Evolutionary conservation across 2,797 vertebrate species (phyloP).

Genomic region (Bovichtus variegatus): DNA sequence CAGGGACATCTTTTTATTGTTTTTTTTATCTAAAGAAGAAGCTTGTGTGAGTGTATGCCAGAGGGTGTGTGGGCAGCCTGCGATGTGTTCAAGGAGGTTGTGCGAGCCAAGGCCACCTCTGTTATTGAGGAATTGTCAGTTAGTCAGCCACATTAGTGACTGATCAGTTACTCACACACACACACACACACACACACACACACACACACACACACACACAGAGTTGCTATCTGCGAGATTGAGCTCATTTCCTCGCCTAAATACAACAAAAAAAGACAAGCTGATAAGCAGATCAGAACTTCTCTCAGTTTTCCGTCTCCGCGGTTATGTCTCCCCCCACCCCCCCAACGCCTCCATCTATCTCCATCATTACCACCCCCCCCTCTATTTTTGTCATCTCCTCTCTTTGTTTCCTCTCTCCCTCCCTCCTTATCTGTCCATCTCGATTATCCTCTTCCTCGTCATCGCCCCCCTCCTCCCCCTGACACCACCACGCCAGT

Average conservation of each 20-base stretch:
- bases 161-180: constrained; percentile 43
- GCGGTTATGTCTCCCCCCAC: constrained; percentile 23
- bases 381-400: constrained; percentile 62
- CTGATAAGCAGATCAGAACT: constrained; percentile 55
- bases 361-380: constrained; percentile 47
- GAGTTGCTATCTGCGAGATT: not conserved
- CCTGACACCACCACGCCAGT: constrained; percentile 7
- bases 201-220: too few species aligned
- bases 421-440: constrained; percentile 73
- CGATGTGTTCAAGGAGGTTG: constrained; percentile 52
- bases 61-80: constrained; percentile 67
- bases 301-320: constrained; percentile 30
- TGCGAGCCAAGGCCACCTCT: constrained; percentile 57
- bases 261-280: constrained; percentile 19
- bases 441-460: constrained; percentile 72
- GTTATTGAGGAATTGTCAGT: constrained; percentile 63
- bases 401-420: constrained; percentile 67
- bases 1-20: constrained; percentile 28
- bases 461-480: constrained; percentile 46
- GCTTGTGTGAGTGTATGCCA: constrained; percentile 34
- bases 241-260: constrained; percentile 46
- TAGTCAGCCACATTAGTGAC: constrained; percentile 65
- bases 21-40: constrained; percentile 14
- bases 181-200: too few species aligned
- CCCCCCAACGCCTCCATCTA: constrained; percentile 35